Conservation (phyloP, 2,113 vertebrate genomes). For the Microcebus ravelobensis region DNA sequence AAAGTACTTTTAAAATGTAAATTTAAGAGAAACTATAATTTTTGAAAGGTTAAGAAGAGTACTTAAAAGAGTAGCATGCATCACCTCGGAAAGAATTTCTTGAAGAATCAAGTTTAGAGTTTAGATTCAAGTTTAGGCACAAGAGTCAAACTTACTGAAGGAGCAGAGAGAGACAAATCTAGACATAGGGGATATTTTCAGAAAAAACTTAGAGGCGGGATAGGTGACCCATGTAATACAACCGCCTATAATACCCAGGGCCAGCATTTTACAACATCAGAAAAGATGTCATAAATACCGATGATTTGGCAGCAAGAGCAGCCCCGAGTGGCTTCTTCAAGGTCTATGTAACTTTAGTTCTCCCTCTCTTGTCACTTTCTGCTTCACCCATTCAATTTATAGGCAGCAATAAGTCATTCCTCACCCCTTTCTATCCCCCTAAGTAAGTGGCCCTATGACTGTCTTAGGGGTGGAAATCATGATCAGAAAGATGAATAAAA, state of each 20-base stretch:
- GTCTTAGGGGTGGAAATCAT: not conserved
- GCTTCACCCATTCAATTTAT: constrained; percentile 48
- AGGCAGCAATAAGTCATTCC: constrained; percentile 22
- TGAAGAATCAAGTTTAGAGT: not conserved
- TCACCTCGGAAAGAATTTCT: not conserved
- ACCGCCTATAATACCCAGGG: not conserved
- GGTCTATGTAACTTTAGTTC: not conserved
- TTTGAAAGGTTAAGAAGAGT: not conserved
- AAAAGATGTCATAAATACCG: constrained; percentile 59
- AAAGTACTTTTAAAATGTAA: not conserved
- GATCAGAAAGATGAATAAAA: constrained; percentile 15
- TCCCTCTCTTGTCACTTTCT: not conserved
- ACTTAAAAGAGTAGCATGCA: not conserved
- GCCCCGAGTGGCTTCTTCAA: constrained; percentile 62
- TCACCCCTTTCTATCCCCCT: not conserved
- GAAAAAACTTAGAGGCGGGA: constrained; percentile 15
- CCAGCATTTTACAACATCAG: constrained; percentile 33
- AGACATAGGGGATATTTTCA: not conserved
- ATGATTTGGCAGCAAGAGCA: constrained; percentile 29
- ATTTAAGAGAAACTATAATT: not conserved
- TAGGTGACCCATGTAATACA: constrained; percentile 37
- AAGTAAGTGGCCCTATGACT: not conserved
- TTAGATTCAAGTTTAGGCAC: constrained; percentile 11
- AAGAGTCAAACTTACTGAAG: not conserved
- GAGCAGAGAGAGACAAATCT: not conserved